phyloP scores from a whole-genome alignment of 2,113 vertebrate genomes.

The Acanthochromis polyacanthus region DNA sequence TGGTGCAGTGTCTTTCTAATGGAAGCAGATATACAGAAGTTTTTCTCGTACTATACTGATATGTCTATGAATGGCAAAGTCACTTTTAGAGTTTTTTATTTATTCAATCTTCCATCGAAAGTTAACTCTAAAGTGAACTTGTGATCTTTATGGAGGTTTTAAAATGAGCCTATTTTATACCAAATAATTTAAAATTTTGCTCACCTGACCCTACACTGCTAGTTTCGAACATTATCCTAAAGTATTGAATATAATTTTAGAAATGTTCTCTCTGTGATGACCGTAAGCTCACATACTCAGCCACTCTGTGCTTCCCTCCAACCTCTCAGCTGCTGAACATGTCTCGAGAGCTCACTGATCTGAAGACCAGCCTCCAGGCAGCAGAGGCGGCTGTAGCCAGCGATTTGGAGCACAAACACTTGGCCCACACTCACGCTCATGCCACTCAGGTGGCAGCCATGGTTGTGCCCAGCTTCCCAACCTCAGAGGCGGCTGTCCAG shows the following conservation, averaged over 20 bases:
- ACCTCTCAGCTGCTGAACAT: constrained; percentile 92
- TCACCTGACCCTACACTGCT: not conserved
- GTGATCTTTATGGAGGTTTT: not conserved
- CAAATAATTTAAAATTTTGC: not conserved
- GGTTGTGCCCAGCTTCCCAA: constrained; percentile 87
- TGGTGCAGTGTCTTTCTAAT: too few species aligned
- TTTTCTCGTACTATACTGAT: too few species aligned
- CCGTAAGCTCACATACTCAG: constrained; percentile 3
- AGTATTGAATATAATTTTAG: not conserved
- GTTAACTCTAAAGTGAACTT: not conserved
- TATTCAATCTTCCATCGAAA: too few species aligned
- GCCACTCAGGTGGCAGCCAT: constrained; percentile 69
- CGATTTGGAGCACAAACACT: constrained; percentile 85
- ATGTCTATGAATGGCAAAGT: too few species aligned
- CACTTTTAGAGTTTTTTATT: too few species aligned
- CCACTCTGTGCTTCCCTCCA: constrained; percentile 4
- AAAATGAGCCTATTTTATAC: not conserved
- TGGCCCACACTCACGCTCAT: constrained; percentile 79
- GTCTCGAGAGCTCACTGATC: constrained; percentile 95
- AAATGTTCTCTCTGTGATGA: not conserved
- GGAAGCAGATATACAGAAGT: too few species aligned
- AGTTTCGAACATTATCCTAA: not conserved
- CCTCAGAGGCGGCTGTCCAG: constrained; percentile 94
- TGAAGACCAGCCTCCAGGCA: constrained; percentile 93
- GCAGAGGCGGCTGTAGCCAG: constrained; percentile 89